phyloP scores from a whole-genome alignment of 2,888 invertebrate species.

The Ceraclea dissimilis region DNA sequence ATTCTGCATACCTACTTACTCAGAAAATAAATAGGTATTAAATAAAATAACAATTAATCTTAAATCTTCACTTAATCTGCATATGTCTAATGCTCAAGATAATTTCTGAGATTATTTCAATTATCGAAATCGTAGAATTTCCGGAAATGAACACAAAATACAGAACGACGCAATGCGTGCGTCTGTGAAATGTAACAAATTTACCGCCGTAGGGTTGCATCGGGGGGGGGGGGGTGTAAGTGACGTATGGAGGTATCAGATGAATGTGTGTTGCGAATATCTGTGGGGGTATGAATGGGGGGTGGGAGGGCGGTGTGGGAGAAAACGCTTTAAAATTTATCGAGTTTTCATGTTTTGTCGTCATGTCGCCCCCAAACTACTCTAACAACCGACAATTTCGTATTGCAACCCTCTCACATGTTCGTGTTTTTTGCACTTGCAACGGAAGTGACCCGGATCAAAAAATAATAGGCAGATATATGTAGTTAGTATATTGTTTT shows the following conservation, averaged over 20 bases:
- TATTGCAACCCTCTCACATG: not conserved
- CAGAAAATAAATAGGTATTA: too few species aligned
- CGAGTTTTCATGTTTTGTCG: constrained; percentile 41
- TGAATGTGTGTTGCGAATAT: not conserved
- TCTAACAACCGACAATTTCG: constrained; percentile 9
- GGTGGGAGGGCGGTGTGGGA: constrained; percentile 11
- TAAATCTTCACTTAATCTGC: too few species aligned
- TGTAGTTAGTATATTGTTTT: too few species aligned
- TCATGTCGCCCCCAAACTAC: constrained; percentile 26
- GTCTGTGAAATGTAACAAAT: constrained; percentile 20
- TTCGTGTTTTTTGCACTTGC: constrained; percentile 2
- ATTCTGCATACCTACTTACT: too few species aligned
- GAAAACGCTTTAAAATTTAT: constrained; percentile 44
- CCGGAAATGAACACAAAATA: too few species aligned
- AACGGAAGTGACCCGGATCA: not conserved
- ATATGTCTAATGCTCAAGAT: too few species aligned
- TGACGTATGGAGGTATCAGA: too few species aligned
- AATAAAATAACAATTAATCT: too few species aligned
- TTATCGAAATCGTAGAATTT: too few species aligned
- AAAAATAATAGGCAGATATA: not conserved
- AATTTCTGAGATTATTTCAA: too few species aligned
- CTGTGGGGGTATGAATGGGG: constrained; percentile 3
- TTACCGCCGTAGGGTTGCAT: constrained; percentile 11
- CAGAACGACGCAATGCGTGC: constrained; percentile 9
- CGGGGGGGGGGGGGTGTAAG: not conserved